phyloP scores from a whole-genome alignment of 1,140 invertebrate species.

The Caenorhabditis briggsae region DNA sequence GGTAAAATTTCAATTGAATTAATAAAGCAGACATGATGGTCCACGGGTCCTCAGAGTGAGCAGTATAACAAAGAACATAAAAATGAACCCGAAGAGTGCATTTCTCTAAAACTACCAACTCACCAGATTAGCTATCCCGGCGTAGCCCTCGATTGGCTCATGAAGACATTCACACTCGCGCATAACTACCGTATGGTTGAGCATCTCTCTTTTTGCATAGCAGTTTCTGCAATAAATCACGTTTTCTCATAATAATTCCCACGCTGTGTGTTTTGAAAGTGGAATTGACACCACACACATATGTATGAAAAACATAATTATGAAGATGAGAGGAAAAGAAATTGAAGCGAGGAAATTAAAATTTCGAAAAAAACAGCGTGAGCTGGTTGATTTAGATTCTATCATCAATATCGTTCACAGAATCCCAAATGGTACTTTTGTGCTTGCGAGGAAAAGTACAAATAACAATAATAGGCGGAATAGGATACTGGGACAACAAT shows the following conservation, averaged over 20 bases:
- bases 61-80: conserved; percentile 1
- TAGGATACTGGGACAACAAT: background rate
- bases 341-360: background rate
- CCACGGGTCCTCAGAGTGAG: background rate
- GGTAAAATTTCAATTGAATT: background rate
- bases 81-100: background rate
- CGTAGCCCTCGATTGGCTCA: conserved; percentile 31
- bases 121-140: conserved; percentile 21
- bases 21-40: background rate
- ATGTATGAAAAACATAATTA: background rate
- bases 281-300: background rate
- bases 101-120: background rate
- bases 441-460: background rate
- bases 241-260: background rate
- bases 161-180: conserved; percentile 53
- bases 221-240: conserved; percentile 33
- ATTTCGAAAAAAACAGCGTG: background rate
- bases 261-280: background rate
- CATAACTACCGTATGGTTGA: conserved; percentile 52
- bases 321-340: background rate
- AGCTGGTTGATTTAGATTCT: too few species aligned
- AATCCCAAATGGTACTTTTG: too few species aligned
- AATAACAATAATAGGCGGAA: background rate
- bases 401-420: too few species aligned
- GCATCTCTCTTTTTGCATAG: conserved; percentile 42